Evolutionary conservation across 1,140 invertebrate species (phyloP).

Genomic region (Dinothrombium tinctorium): DNA sequence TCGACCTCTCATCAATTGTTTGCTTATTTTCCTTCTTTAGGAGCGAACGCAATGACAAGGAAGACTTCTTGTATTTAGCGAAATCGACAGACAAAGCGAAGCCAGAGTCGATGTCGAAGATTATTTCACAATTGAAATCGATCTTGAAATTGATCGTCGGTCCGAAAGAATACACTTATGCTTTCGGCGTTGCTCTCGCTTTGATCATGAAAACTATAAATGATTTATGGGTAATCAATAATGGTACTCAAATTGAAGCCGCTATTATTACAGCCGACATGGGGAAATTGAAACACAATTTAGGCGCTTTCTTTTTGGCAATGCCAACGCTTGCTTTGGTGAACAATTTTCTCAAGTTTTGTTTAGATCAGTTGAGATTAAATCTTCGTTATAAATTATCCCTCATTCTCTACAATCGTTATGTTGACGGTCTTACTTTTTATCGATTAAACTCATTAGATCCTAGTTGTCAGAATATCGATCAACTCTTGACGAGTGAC

Average conservation of each 20-base stretch:
- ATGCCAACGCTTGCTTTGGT: conserved; percentile 18
- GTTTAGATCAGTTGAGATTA: conserved; percentile 65
- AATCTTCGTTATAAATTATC: conserved; percentile 69
- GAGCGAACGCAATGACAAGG: too few species aligned
- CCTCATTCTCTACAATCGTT: conserved; percentile 60
- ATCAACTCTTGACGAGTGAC: conserved; percentile 85
- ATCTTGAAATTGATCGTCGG: conserved; percentile 5
- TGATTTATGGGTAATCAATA: conserved; percentile 90
- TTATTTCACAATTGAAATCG: neutral
- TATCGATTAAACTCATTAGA: conserved; percentile 93
- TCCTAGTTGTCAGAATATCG: conserved; percentile 78
- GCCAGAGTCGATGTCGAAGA: neutral
- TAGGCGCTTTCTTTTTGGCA: conserved; percentile 25
- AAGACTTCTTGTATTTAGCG: too few species aligned
- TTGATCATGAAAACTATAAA: conserved; percentile 68
- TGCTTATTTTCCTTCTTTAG: too few species aligned
- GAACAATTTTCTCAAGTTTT: conserved; percentile 15
- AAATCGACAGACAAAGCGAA: too few species aligned
- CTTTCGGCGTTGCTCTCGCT: conserved; percentile 35
- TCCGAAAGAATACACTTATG: conserved; percentile 5
- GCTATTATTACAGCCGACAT: conserved; percentile 62
- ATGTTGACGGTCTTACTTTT: conserved; percentile 79
- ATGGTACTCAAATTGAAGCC: conserved; percentile 76
- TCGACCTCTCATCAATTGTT: too few species aligned
- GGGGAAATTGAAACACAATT: conserved; percentile 44